Evolutionary conservation across 2,797 vertebrate genomes (phyloP).

Genomic region (Paedocypris micromegethes): DNA sequence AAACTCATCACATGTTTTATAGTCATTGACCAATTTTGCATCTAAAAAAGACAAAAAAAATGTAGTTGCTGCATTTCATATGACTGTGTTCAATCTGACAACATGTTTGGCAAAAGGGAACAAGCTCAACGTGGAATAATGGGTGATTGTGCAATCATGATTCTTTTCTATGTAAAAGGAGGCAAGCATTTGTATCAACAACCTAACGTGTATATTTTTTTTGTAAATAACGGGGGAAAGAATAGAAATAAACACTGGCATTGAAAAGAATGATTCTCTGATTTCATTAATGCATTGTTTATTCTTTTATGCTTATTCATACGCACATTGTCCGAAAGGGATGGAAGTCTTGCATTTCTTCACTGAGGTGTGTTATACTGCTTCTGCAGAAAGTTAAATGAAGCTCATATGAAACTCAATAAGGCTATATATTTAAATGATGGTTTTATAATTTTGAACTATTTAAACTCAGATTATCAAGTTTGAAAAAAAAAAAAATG

Average conservation of each 20-base stretch:
- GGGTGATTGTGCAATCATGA: conserved; percentile 2
- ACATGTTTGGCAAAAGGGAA: not conserved
- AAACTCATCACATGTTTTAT: conserved; percentile 37
- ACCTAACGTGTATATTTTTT: conserved; percentile 14
- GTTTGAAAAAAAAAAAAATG: too few species aligned
- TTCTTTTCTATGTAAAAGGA: conserved; percentile 4
- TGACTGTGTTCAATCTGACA: not conserved
- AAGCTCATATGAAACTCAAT: too few species aligned
- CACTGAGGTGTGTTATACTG: too few species aligned
- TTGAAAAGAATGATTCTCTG: not conserved
- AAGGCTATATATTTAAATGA: too few species aligned
- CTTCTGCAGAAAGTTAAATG: too few species aligned
- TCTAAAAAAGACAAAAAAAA: conserved; percentile 1
- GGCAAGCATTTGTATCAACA: conserved; percentile 17
- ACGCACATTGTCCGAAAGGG: too few species aligned
- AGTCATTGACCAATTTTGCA: conserved; percentile 8
- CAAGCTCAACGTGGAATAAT: not conserved
- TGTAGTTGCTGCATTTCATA: not conserved
- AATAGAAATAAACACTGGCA: conserved; percentile 28
- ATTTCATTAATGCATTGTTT: too few species aligned
- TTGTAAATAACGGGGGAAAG: conserved; percentile 22
- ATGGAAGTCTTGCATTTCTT: too few species aligned
- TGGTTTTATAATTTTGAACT: too few species aligned
- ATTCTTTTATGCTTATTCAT: too few species aligned
- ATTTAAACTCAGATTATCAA: too few species aligned